Evolutionary conservation across 2,113 vertebrate species (phyloP).

Genomic region (Dryoscopus gambensis): DNA sequence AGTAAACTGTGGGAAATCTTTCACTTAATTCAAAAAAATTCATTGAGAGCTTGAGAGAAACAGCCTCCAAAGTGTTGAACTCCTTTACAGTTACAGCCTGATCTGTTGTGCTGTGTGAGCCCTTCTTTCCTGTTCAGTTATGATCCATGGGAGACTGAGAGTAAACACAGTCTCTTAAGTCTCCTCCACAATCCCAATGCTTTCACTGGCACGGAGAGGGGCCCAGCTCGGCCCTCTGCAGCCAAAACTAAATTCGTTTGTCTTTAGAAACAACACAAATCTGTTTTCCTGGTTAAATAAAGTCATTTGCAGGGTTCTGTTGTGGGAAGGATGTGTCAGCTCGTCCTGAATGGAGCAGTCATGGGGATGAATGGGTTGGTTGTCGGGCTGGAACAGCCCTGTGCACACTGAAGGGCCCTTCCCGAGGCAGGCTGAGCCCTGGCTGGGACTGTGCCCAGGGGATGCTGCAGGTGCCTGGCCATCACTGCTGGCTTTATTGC

Average conservation of each 20-base stretch:
- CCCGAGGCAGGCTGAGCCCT: not conserved
- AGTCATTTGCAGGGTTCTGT: slow-evolving; percentile 6
- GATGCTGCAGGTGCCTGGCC: slow-evolving; percentile 18
- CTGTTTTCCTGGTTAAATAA: slow-evolving; percentile 42
- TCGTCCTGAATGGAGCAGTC: slow-evolving; percentile 15
- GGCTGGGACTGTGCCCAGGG: not conserved
- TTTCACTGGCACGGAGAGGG: not conserved
- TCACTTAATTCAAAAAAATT: not conserved
- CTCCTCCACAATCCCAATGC: not conserved
- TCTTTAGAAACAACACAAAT: slow-evolving; percentile 36
- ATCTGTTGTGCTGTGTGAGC: not conserved
- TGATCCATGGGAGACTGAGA: not conserved
- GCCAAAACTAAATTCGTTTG: not conserved
- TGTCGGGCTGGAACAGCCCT: not conserved
- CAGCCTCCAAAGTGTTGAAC: not conserved
- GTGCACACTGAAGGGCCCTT: not conserved
- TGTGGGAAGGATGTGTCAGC: not conserved
- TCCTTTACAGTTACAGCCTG: not conserved
- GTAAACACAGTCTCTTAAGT: slow-evolving; percentile 15
- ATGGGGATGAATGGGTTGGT: not conserved
- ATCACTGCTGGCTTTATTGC: not conserved
- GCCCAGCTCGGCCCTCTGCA: not conserved
- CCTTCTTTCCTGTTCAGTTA: not conserved
- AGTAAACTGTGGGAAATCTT: not conserved
- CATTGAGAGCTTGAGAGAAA: not conserved